Evolutionary conservation across 2,113 vertebrate species (phyloP).

Genomic region (Crotalus helleri): DNA sequence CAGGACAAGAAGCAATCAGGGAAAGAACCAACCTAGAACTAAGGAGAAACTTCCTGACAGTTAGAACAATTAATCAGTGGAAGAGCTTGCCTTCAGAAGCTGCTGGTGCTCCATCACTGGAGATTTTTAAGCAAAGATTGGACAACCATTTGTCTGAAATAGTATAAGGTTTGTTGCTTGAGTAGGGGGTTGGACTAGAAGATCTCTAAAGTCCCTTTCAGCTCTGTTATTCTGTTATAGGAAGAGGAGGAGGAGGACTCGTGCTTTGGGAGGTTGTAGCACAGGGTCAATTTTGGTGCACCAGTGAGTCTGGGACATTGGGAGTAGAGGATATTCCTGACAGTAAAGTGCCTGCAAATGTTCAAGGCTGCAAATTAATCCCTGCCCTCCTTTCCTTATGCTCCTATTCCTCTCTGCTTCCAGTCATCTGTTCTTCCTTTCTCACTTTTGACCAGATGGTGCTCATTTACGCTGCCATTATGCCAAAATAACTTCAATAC

Average conservation of each 20-base stretch:
- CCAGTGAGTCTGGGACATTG: not conserved
- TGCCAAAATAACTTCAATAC: conserved; percentile 24
- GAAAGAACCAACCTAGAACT: not conserved
- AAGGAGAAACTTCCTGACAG: not conserved
- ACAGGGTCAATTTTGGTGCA: not conserved
- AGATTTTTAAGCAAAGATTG: not conserved
- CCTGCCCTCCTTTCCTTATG: conserved; percentile 13
- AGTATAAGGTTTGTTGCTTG: not conserved
- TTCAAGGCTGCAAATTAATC: conserved; percentile 10
- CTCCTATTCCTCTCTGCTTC: conserved; percentile 6
- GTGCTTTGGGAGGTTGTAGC: not conserved
- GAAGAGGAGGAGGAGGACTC: not conserved
- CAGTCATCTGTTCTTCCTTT: conserved; percentile 22
- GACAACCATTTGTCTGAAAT: not conserved
- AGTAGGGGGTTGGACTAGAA: not conserved
- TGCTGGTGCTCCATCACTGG: not conserved
- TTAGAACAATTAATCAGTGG: not conserved
- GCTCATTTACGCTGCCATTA: conserved; percentile 15
- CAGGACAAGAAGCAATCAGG: not conserved
- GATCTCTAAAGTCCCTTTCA: not conserved
- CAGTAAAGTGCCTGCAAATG: conserved; percentile 1
- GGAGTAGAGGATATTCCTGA: not conserved
- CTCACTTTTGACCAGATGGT: conserved; percentile 27
- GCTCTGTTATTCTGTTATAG: not conserved
- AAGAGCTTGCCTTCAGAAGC: not conserved